Conservation (phyloP, 2,888 invertebrate species). For the Palloptera scutellata region DNA sequence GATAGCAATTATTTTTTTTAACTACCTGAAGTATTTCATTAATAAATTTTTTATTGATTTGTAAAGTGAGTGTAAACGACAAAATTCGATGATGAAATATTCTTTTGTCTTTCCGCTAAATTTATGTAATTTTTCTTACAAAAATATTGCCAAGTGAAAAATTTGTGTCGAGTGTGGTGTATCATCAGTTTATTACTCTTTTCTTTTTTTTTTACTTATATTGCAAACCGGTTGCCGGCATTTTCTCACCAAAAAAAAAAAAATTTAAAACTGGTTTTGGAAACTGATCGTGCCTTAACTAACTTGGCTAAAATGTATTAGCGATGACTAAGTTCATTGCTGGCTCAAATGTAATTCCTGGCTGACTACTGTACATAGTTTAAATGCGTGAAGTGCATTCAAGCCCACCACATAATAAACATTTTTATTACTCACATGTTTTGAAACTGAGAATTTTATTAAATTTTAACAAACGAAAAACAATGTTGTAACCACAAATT, state of each 20-base stretch:
- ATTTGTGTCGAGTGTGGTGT: neutral
- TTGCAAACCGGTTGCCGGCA: conserved; percentile 39
- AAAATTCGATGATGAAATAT: neutral
- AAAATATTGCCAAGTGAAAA: neutral
- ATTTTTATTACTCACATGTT: too few relatives aligned
- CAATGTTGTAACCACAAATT: too few relatives aligned
- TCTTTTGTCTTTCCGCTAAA: neutral
- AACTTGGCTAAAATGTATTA: neutral
- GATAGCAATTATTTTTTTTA: neutral
- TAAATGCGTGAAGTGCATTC: too few relatives aligned
- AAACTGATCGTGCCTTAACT: conserved; percentile 2
- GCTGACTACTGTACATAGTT: too few relatives aligned
- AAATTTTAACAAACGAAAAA: too few relatives aligned
- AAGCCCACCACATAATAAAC: too few relatives aligned
- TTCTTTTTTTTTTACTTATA: neutral
- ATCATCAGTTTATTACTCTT: neutral
- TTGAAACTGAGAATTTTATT: too few relatives aligned
- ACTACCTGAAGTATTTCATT: neutral
- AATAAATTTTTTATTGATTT: neutral
- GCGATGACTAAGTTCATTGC: neutral
- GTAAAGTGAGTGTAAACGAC: conserved; percentile 9
- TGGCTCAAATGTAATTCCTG: too few relatives aligned
- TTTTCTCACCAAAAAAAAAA: too few relatives aligned
- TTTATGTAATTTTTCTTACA: neutral
- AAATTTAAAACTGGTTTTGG: conserved; percentile 21